These are phyloP conservation scores for Pinna nobilis DNA, from an alignment of 1,140 invertebrate genomes.

Conservation along the genomic window DNA sequence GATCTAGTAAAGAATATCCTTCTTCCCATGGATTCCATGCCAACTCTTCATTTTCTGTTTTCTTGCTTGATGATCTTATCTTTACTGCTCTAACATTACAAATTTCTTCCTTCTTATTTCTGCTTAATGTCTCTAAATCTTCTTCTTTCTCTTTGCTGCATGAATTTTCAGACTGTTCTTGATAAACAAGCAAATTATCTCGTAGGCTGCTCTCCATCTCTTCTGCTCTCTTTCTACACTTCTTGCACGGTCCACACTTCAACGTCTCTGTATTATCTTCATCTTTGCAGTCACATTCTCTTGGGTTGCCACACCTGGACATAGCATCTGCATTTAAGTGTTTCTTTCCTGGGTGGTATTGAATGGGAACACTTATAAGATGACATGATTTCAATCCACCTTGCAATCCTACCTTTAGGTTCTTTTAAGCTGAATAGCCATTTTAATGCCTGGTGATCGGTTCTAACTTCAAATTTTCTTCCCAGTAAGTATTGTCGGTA, in stretches of 20 bases:
- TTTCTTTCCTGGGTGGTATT: slow-evolving; percentile 46
- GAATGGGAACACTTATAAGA: slow-evolving; percentile 54
- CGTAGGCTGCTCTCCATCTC: slow-evolving; percentile 12
- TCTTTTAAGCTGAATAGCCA: slow-evolving; percentile 44
- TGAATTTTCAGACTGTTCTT: neutral
- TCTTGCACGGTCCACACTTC: slow-evolving; percentile 31
- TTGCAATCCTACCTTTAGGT: slow-evolving; percentile 42
- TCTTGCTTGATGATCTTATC: neutral
- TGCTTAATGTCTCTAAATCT: no score
- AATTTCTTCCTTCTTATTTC: neutral
- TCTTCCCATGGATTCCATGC: neutral
- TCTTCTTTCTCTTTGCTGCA: neutral
- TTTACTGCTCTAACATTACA: slow-evolving; percentile 1
- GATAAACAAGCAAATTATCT: neutral
- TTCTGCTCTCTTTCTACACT: slow-evolving; percentile 9
- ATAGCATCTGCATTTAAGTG: slow-evolving; percentile 60
- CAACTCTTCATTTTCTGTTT: neutral
- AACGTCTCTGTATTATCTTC: slow-evolving; percentile 13
- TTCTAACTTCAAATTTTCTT: slow-evolving; percentile 37
- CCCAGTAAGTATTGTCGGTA: slow-evolving; percentile 50
- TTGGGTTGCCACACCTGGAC: slow-evolving; percentile 37
- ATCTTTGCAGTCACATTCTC: slow-evolving; percentile 24
- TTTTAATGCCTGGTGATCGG: slow-evolving; percentile 42
- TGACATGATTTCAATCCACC: slow-evolving; percentile 57
- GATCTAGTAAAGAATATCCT: neutral